Conservation (phyloP, 2,888 invertebrate species). For the Galerucella pusilla region DNA sequence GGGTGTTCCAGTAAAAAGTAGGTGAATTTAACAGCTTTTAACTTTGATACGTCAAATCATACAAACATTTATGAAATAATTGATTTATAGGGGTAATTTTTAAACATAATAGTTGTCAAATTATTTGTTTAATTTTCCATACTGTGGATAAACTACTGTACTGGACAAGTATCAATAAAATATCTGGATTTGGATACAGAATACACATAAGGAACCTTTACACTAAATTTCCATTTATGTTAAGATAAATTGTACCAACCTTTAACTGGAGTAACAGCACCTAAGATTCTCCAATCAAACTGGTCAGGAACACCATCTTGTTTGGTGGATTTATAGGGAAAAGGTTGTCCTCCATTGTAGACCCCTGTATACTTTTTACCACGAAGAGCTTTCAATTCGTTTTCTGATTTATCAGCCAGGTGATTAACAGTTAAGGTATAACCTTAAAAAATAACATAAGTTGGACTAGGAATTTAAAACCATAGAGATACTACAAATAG, state of each 20-base stretch:
- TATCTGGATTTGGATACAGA: not conserved
- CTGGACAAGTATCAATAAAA: not conserved
- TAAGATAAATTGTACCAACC: conserved; percentile 65
- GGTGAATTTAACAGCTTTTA: too few species aligned
- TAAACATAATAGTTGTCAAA: too few species aligned
- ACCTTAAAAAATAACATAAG: conserved; percentile 63
- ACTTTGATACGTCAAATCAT: too few species aligned
- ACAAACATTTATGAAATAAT: too few species aligned
- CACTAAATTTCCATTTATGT: conserved; percentile 1
- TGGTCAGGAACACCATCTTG: conserved; percentile 75
- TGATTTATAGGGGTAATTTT: too few species aligned
- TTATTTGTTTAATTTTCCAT: not conserved
- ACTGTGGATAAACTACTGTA: not conserved
- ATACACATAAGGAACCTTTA: conserved; percentile 3
- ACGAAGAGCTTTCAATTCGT: conserved; percentile 80
- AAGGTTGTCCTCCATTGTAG: conserved; percentile 82
- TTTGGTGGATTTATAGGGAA: conserved; percentile 73
- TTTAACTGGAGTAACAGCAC: conserved; percentile 95
- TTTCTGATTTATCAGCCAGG: conserved; percentile 83
- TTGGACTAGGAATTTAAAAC: not conserved
- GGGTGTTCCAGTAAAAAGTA: too few species aligned
- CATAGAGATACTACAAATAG: too few species aligned
- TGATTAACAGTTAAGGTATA: conserved; percentile 87
- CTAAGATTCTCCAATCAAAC: conserved; percentile 91
- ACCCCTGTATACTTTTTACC: conserved; percentile 73